A percentile compares a stretch with the other conserved stretches of the same genome.
Evolutionary conservation across 2,113 vertebrate species (phyloP).

Genomic region (Bostrychus sinensis): DNA sequence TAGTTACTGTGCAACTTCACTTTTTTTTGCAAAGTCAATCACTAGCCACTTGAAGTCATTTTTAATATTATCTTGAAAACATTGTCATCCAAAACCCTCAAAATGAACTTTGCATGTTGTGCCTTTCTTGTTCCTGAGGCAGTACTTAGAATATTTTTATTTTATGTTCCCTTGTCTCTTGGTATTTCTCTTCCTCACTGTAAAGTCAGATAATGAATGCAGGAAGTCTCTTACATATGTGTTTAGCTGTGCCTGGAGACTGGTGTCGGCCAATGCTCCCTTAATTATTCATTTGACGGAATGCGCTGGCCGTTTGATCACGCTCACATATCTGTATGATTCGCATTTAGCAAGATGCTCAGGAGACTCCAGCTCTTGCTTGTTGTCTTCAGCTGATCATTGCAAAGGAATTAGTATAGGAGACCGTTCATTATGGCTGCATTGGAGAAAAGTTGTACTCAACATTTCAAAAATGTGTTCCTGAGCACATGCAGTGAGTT

Average conservation of each 20-base stretch:
- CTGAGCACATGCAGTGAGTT: too few species aligned
- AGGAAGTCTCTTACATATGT: constrained; percentile 70
- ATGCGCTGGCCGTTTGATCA: constrained; percentile 76
- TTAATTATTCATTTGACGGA: constrained; percentile 80
- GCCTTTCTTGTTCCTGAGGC: constrained; percentile 42
- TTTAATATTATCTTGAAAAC: neutral
- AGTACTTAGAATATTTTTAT: constrained; percentile 24
- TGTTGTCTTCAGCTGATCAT: constrained; percentile 45
- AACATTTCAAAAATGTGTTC: neutral
- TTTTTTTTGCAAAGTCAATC: neutral
- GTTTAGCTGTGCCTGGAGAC: constrained; percentile 67
- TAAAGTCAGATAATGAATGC: constrained; percentile 59
- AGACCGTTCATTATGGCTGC: neutral
- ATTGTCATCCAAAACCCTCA: neutral
- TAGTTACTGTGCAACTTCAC: too few species aligned
- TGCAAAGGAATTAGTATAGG: neutral
- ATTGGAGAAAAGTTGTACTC: neutral
- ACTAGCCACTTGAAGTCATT: neutral
- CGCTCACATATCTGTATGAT: constrained; percentile 67
- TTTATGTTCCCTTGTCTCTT: constrained; percentile 31
- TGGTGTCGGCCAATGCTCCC: constrained; percentile 56
- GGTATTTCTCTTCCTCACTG: constrained; percentile 26
- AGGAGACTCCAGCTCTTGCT: constrained; percentile 44
- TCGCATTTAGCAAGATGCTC: constrained; percentile 73
- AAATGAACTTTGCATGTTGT: constrained; percentile 32